phyloP scores from a whole-genome alignment of 2,113 vertebrate species.

The Amia ocellicauda region DNA sequence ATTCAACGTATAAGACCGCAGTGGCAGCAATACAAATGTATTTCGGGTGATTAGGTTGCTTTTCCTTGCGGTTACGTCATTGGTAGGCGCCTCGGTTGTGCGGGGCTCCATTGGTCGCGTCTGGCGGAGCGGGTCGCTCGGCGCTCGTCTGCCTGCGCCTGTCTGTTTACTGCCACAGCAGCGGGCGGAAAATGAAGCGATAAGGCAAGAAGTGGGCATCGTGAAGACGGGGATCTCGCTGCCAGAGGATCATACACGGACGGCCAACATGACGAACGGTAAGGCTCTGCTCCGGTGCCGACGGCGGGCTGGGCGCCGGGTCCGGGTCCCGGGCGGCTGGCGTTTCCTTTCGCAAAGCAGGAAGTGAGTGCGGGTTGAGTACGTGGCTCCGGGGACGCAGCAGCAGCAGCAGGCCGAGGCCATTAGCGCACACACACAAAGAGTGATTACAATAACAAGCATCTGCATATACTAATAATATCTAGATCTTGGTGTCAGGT shows the following conservation, averaged over 20 bases:
- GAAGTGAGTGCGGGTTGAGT: conserved; percentile 13
- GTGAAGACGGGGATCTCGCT: neutral
- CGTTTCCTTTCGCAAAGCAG: neutral
- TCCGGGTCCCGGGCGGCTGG: neutral
- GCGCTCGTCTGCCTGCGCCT: conserved; percentile 2
- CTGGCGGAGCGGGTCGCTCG: neutral
- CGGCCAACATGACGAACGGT: conserved; percentile 29
- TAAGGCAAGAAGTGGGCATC: neutral
- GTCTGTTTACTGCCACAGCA: conserved; percentile 16
- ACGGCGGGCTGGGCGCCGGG: neutral
- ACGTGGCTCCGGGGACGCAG: conserved; percentile 18
- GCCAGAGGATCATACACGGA: neutral
- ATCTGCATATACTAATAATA: no score
- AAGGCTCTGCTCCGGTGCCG: neutral
- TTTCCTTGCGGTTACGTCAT: no score
- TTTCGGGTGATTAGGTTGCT: no score
- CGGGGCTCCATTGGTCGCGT: conserved; percentile 13
- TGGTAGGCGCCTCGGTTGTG: no score
- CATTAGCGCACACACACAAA: no score
- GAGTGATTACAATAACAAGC: no score
- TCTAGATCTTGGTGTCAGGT: no score
- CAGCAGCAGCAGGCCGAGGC: neutral
- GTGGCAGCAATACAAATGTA: no score
- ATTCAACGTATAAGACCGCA: no score
- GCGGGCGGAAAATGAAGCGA: conserved; percentile 11